Conservation (phyloP, 2,113 vertebrate species). For the Notarius quadriscutis region DNA sequence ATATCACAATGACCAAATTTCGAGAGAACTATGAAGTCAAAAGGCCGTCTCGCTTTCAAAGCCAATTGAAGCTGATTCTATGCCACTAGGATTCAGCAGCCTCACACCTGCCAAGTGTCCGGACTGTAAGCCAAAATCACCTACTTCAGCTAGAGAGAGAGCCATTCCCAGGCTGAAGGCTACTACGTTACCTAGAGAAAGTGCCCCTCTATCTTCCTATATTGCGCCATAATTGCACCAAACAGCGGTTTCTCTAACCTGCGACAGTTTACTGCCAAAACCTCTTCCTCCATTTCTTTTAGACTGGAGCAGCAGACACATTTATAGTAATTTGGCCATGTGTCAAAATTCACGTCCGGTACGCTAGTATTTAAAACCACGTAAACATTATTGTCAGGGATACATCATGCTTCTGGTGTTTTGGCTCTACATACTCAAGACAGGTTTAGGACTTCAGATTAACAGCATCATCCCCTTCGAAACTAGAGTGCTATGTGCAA, state of each 20-base stretch:
- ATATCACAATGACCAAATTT: too few relatives aligned
- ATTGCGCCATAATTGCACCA: constrained; percentile 10
- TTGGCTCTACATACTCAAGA: too few relatives aligned
- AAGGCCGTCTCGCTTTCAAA: background rate
- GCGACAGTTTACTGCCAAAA: background rate
- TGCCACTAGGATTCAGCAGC: background rate
- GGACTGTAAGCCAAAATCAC: background rate
- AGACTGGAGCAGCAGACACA: too few relatives aligned
- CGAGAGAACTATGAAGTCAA: too few relatives aligned
- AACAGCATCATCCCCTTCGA: background rate
- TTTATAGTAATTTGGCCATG: background rate
- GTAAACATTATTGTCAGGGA: background rate
- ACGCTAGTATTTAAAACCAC: background rate
- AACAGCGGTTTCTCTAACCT: background rate
- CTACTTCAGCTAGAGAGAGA: background rate
- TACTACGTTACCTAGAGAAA: background rate
- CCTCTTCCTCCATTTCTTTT: background rate
- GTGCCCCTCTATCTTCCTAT: background rate
- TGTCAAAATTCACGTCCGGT: background rate
- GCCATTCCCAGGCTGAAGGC: background rate
- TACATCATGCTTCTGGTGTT: background rate
- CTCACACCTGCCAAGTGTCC: background rate
- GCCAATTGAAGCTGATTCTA: background rate
- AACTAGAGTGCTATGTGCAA: background rate
- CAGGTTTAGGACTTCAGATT: background rate